Base-by-base conservation (phyloP, 2,113 vertebrate genomes). In the Sula dactylatra region DNA sequence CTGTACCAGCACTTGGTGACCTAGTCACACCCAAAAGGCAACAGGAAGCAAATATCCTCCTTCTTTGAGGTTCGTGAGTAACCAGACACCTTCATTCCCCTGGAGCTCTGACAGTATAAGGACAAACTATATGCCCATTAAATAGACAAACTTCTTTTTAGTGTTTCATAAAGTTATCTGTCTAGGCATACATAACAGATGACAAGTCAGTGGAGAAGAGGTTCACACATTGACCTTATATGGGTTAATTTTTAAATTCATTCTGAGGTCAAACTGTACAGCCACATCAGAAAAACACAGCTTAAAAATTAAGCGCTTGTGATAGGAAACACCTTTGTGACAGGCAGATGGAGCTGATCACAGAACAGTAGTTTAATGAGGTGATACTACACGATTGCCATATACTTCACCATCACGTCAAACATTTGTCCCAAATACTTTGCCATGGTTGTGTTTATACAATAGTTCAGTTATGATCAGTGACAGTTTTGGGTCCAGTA, bases 331-430 rank as follows among this genome's bases (percentile, higher is more conserved):
- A 74, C 61, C 40, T 81, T 71, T 85, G 54, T 86, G 83, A 80
- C 65, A 86, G 54, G 40, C 71, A 94, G 66, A 85, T 80, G 55
- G 79, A 94, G 55, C 19, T 92, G 65, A 85, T 93, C 76, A 86
- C 29, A 36, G 56, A 85, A 79, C 52, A 93, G 80, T 83, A 86
- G 45, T 90, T 92, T 79, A 88, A 83, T 73, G 58, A 91, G 18
- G 54, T 66, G 64, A 45, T 50, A 85, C 29, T 47, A 65, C 31
- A 52, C n/a, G 56, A 86, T 59, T 2, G 0, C 25, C 40, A 64
- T 54, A n/a, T 90, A 81, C 42, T 70, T 82, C 50, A 56, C 40
- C 25, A 84, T 86, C 66, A 59, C 0, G 7, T 86, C 38, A 61
- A 80, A 45, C 3, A 18, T 82, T 94, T 70, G 32, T 82, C 34